These are phyloP conservation scores for Paramormyrops hopkinsi DNA, from an alignment of 2,797 vertebrate genomes.

Conservation along the genomic window DNA sequence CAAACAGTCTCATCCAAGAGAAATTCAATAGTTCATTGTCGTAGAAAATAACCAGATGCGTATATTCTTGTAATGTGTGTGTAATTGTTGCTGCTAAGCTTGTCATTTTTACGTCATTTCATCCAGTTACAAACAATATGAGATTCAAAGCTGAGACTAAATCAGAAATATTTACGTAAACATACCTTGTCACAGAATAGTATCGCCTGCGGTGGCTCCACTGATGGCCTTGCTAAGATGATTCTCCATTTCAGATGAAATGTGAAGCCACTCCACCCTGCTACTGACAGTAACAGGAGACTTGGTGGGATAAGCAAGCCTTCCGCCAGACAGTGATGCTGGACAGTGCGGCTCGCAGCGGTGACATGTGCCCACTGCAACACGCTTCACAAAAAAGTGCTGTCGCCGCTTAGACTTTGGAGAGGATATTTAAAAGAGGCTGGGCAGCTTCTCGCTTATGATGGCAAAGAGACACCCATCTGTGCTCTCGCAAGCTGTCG, in stretches of 20 bases:
- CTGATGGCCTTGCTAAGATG: background rate
- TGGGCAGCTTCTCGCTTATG: background rate
- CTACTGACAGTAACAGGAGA: background rate
- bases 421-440: background rate
- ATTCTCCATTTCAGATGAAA: background rate
- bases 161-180: background rate
- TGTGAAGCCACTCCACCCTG: background rate
- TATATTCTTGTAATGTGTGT: background rate
- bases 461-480: background rate
- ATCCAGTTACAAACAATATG: background rate
- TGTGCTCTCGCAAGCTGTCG: background rate
- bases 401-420: background rate
- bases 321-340: background rate
- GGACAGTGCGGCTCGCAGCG: background rate
- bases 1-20: background rate
- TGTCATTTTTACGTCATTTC: background rate
- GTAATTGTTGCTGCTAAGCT: background rate
- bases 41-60: background rate
- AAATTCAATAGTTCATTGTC: background rate
- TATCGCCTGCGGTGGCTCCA: background rate
- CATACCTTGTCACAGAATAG: background rate
- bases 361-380: background rate
- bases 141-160: background rate
- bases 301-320: background rate
- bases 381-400: background rate